These are phyloP conservation scores for Phragmatobia fuliginosa DNA, from an alignment of 2,888 invertebrate genomes.

Conservation along the genomic window DNA sequence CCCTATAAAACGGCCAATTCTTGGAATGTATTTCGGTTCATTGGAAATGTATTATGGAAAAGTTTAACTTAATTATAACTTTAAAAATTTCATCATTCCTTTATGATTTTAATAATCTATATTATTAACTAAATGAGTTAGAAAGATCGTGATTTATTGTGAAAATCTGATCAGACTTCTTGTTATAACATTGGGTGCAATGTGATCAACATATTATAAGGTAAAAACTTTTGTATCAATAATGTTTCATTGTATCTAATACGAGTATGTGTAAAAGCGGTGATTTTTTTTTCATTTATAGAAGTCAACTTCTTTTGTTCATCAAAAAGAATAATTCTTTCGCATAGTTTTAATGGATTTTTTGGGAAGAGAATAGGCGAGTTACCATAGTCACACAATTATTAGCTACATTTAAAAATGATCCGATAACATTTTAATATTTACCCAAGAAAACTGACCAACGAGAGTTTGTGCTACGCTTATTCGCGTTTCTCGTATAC, in stretches of 20 bases:
- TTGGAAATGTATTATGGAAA: constrained; percentile 6
- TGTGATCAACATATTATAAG: no score
- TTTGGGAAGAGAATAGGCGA: not conserved
- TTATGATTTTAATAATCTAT: not conserved
- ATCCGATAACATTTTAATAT: not conserved
- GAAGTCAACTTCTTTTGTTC: no score
- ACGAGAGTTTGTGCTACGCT: not conserved
- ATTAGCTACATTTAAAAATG: not conserved
- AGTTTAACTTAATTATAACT: not conserved
- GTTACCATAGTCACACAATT: not conserved
- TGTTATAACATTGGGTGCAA: no score
- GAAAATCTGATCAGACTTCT: not conserved
- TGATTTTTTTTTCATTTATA: no score
- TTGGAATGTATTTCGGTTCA: not conserved
- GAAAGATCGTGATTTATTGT: not conserved
- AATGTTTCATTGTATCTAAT: no score
- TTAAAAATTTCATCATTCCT: not conserved
- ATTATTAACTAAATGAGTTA: not conserved
- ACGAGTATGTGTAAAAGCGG: not conserved
- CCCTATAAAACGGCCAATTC: not conserved
- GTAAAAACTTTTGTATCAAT: no score
- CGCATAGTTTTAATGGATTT: not conserved
- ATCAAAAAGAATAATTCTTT: not conserved
- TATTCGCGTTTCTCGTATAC: not conserved
- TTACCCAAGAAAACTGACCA: not conserved